Conservation (phyloP, 2,113 vertebrate species). For the Chaenogobius annularis region DNA sequence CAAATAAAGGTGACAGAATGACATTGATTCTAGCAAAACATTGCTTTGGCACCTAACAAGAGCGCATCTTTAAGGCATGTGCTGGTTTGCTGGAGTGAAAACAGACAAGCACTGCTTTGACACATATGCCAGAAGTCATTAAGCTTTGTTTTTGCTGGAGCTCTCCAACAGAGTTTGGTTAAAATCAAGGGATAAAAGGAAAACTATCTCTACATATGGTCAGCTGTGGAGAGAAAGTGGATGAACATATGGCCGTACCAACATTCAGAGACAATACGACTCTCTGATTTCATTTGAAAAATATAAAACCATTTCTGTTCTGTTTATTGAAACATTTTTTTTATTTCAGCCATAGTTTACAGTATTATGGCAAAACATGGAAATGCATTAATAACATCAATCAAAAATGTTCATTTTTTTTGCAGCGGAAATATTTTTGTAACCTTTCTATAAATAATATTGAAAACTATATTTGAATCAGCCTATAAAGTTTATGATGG, state of each 20-base stretch:
- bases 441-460: conserved; percentile 7
- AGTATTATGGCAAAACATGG: neutral
- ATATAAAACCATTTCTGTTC: neutral
- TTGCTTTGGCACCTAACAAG: neutral
- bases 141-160: neutral
- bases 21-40: neutral
- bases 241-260: neutral
- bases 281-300: neutral
- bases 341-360: neutral
- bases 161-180: neutral
- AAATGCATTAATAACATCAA: neutral
- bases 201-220: neutral
- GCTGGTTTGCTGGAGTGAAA: neutral
- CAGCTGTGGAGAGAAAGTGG: neutral
- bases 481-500: neutral
- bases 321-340: neutral
- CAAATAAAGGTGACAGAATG: neutral
- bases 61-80: neutral
- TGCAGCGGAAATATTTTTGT: neutral
- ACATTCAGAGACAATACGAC: neutral
- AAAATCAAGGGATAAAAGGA: neutral
- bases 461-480: neutral
- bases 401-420: neutral
- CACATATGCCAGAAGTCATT: neutral
- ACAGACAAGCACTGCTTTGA: neutral